Evolutionary conservation across 2,113 vertebrate species (phyloP).

Genomic region (Actinemys pallida): DNA sequence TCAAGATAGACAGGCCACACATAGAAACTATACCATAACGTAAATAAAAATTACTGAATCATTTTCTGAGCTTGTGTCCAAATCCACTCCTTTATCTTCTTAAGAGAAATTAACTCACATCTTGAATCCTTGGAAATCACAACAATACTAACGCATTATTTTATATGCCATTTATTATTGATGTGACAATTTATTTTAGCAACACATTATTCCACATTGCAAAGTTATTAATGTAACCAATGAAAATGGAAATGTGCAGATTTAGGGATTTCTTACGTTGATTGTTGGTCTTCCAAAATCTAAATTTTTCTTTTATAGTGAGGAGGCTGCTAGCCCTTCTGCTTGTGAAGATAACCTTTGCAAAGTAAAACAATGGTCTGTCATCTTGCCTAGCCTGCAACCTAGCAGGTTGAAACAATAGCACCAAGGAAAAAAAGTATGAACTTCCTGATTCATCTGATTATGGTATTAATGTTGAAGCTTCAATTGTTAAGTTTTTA

Average conservation of each 20-base stretch:
- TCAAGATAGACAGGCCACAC: rapidly evolving
- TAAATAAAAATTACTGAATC: background rate
- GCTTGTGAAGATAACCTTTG: background rate
- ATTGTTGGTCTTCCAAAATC: background rate
- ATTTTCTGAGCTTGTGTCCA: background rate
- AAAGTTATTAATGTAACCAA: background rate
- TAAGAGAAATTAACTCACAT: background rate
- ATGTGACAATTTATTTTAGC: background rate
- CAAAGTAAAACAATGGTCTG: background rate
- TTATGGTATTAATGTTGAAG: background rate
- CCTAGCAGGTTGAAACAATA: background rate
- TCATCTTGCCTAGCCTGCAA: background rate
- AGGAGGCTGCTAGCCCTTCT: background rate
- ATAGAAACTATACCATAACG: background rate
- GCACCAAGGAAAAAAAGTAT: background rate
- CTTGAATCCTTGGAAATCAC: background rate
- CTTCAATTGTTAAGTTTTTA: slow-evolving; percentile 29
- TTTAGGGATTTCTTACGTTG: background rate
- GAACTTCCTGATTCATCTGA: background rate
- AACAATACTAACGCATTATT: background rate
- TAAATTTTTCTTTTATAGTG: background rate
- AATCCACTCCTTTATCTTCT: background rate
- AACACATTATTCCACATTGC: background rate
- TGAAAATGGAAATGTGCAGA: background rate
- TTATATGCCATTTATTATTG: background rate